Percentiles rank a stretch among this genome's conserved stretches.
phyloP scores from a whole-genome alignment of 2,797 vertebrate genomes.

The Zalophus californianus region DNA sequence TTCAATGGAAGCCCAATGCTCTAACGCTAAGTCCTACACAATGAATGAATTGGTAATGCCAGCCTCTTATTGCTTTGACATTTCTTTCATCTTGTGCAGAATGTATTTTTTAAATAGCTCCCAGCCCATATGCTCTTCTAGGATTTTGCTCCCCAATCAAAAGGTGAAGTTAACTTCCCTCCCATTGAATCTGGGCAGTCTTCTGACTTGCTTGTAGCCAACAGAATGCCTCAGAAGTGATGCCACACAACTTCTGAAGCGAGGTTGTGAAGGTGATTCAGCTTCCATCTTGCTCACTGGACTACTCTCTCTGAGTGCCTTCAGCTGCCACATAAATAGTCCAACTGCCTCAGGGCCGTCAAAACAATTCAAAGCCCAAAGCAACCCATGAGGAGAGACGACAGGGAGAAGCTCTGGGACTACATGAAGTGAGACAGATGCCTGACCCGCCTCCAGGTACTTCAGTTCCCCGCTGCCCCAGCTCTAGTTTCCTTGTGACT shows the following conservation, averaged over 20 bases:
- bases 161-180: not conserved
- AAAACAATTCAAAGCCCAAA: not conserved
- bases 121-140: not conserved
- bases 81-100: conserved; percentile 60
- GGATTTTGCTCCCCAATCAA: not conserved
- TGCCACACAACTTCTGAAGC: not conserved
- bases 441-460: not conserved
- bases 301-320: not conserved
- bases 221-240: not conserved
- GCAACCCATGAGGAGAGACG: not conserved
- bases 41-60: not conserved
- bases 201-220: not conserved
- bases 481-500: not conserved
- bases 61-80: conserved; percentile 18
- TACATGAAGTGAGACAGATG: not conserved
- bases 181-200: not conserved
- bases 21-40: conserved; percentile 7
- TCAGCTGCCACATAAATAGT: not conserved
- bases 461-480: not conserved
- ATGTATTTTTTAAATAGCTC: conserved; percentile 52
- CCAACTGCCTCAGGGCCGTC: not conserved
- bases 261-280: not conserved
- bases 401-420: not conserved
- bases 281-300: not conserved
- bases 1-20: conserved; percentile 36